phyloP scores from a whole-genome alignment of 2,797 vertebrate species.

The Menidia menidia region DNA sequence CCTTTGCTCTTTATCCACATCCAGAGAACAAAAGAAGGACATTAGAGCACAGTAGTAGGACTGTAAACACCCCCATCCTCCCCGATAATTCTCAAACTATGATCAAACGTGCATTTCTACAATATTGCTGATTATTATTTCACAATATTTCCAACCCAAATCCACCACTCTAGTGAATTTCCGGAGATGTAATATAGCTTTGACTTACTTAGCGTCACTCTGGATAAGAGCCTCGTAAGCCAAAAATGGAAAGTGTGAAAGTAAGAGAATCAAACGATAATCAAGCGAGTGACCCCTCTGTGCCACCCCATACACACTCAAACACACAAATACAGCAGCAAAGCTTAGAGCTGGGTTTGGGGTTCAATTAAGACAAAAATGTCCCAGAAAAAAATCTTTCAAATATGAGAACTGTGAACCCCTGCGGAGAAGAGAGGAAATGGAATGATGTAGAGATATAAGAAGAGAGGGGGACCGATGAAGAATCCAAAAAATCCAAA shows the following conservation, averaged over 20 bases:
- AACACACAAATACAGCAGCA: slow-evolving; percentile 23
- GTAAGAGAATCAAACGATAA: slow-evolving; percentile 33
- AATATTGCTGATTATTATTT: slow-evolving; percentile 7
- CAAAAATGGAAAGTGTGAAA: slow-evolving; percentile 33
- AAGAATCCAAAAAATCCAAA: slow-evolving; percentile 31
- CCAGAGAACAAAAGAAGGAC: too few relatives aligned
- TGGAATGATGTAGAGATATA: slow-evolving; percentile 32
- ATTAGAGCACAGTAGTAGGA: too few relatives aligned
- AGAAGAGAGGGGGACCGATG: slow-evolving; percentile 32
- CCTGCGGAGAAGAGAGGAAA: slow-evolving; percentile 46
- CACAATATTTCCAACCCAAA: background rate
- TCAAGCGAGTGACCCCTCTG: slow-evolving; percentile 49
- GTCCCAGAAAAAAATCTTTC: slow-evolving; percentile 46
- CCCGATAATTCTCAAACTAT: too few relatives aligned
- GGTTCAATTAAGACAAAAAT: slow-evolving; percentile 65
- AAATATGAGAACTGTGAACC: slow-evolving; percentile 29
- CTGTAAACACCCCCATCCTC: too few relatives aligned
- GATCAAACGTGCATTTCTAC: background rate
- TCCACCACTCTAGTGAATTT: slow-evolving; percentile 23
- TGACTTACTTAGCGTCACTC: slow-evolving; percentile 38
- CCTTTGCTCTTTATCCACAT: too few relatives aligned
- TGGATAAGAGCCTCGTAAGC: slow-evolving; percentile 34
- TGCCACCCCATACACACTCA: slow-evolving; percentile 36
- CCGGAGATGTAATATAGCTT: slow-evolving; percentile 13
- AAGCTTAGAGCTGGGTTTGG: slow-evolving; percentile 26